Conservation (phyloP, 35 echinoderm and acorn worm species). For the Lytechinus variegatus region DNA sequence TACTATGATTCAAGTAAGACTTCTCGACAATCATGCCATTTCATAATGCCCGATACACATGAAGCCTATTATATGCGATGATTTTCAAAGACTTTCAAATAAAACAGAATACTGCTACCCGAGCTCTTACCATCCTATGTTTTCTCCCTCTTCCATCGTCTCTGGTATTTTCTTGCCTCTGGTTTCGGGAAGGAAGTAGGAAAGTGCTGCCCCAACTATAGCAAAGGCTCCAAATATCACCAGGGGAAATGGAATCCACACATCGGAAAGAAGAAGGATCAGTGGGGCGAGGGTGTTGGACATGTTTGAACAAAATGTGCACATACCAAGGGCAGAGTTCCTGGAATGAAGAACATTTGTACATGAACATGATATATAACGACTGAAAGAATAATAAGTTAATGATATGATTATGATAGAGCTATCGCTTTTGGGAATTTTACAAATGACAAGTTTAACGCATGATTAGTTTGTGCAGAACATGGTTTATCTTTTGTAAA, state of each 20-base stretch:
- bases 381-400: too few species aligned
- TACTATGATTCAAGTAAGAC: too few species aligned
- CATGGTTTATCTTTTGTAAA: too few species aligned
- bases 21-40: too few species aligned
- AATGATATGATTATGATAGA: too few species aligned
- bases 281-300: constrained; percentile 58
- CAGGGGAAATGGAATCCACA: constrained; percentile 68
- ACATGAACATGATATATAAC: too few species aligned
- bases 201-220: constrained; percentile 56
- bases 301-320: not conserved
- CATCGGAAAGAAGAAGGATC: constrained; percentile 61
- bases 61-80: too few species aligned
- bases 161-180: constrained; percentile 66
- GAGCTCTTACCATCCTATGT: constrained; percentile 57
- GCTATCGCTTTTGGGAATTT: too few species aligned
- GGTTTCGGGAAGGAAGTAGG: constrained; percentile 73
- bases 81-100: not conserved
- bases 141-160: constrained; percentile 80
- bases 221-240: constrained; percentile 65
- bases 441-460: too few species aligned
- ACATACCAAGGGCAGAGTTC: not conserved
- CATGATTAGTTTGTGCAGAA: too few species aligned
- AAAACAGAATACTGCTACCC: not conserved
- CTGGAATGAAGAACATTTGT: not conserved
- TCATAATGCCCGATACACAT: too few species aligned